Percentiles rank a stretch among this genome's conserved stretches.
Conservation (phyloP, 2,888 invertebrate genomes). For the Cetonia aurata region DNA sequence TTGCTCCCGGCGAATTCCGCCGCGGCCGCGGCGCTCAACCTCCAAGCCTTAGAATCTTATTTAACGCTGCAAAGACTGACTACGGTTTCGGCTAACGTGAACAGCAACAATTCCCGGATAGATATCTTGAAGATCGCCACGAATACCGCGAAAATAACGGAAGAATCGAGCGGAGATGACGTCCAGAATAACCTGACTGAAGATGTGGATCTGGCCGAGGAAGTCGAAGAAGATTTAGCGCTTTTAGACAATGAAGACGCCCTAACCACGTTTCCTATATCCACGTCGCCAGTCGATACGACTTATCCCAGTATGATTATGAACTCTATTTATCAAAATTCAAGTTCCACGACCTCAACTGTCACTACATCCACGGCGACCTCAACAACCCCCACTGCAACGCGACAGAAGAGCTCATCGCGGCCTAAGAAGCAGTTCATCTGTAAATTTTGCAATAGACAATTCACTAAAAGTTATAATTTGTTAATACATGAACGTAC, state of each 20-base stretch:
- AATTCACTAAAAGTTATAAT: conserved; percentile 98
- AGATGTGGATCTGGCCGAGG: conserved; percentile 77
- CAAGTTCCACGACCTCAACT: conserved; percentile 62
- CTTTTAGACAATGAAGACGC: conserved; percentile 80
- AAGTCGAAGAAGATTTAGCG: conserved; percentile 81
- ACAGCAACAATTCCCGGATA: conserved; percentile 69
- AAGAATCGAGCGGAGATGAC: conserved; percentile 60
- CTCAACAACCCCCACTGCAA: conserved; percentile 62
- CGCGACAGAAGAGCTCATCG: conserved; percentile 41
- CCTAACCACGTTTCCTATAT: conserved; percentile 70
- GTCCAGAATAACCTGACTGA: conserved; percentile 66
- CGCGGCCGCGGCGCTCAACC: conserved; percentile 85
- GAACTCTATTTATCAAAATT: conserved; percentile 76
- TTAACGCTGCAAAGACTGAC: conserved; percentile 85
- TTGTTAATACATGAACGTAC: conserved; percentile 97
- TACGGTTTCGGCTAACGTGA: conserved; percentile 71
- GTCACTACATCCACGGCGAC: conserved; percentile 64
- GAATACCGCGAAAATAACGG: conserved; percentile 63
- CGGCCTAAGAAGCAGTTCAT: conserved; percentile 98
- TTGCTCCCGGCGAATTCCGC: conserved; percentile 85
- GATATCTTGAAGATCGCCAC: conserved; percentile 78
- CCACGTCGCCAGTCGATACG: conserved; percentile 74
- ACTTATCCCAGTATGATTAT: conserved; percentile 79
- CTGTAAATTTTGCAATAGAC: conserved; percentile 98
- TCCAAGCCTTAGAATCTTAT: conserved; percentile 89